Base-by-base conservation (phyloP, 2,888 invertebrate species). In the Biston betularia region DNA sequence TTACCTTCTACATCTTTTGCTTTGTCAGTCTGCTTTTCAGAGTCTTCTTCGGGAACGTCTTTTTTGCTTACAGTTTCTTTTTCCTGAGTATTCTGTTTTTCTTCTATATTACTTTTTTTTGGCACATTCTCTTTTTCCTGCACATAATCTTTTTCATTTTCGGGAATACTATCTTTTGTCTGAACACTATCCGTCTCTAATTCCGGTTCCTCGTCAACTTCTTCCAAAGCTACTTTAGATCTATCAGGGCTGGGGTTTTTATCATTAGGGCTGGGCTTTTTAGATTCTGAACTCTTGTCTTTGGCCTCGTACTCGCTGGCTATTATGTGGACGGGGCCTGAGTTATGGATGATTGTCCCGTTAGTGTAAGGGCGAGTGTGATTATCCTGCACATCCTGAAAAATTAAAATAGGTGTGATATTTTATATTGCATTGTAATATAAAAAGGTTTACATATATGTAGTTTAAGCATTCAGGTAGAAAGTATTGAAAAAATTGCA, bases 341-440 rank as follows among this genome's bases (percentile, higher is more conserved):
- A 87, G 68, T 88, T 88, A 65, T 87, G 86, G 46, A 89, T 74
- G 34, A 93, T 82, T 67, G 89, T 90, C 49, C 94, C 94, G 71
- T 94, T 94, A 6, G 92, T 92, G 75, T 90, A 90, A 0, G 92
- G 89, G 75, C 90, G 92, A 83, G 90, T 79, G 60, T 84, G 77
- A 61, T 86, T 89, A 85, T 90, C 93, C 87, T 87, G 89, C 81
- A 82, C 82, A 76, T 92, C 92, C 92, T 92, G 69, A 57, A 48
- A 69, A 50, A 48, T 56, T 7, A 4, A 57, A 15, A 10, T 0
- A 10, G 50, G 11, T 52, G 11, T 57, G 33, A 9, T n/a, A 38
- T 15, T 57, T n/a, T 33, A 24, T 6, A 44, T n/a, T 33, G 45
- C 14, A 14, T 8, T 49, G 1, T 12, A 52, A 38, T 15, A 45